Percentiles rank a stretch among this genome's conserved stretches.
These are phyloP conservation scores for Sparidentex hasta DNA, from an alignment of 2,797 vertebrate species.

Conservation along the genomic window DNA sequence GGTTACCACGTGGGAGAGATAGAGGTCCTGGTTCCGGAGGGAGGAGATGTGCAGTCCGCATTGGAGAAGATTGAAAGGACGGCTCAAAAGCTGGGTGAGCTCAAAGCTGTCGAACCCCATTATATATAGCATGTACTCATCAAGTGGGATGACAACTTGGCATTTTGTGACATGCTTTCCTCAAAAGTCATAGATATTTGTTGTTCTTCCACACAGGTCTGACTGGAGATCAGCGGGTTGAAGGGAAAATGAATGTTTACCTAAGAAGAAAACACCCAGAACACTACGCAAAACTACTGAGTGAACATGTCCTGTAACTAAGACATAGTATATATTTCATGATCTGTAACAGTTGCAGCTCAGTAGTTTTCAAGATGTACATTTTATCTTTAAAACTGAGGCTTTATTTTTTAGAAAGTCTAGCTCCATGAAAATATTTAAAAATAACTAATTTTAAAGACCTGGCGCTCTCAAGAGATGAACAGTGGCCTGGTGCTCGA, in stretches of 20 bases:
- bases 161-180: background rate
- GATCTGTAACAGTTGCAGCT: background rate
- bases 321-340: background rate
- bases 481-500: background rate
- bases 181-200: background rate
- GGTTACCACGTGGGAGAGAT: slow-evolving; percentile 87
- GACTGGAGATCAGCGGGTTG: slow-evolving; percentile 71
- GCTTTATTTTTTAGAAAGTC: slow-evolving; percentile 1
- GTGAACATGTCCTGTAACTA: slow-evolving; percentile 74
- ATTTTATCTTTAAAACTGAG: background rate
- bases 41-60: slow-evolving; percentile 77
- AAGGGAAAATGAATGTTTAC: slow-evolving; percentile 86
- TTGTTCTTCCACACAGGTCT: slow-evolving; percentile 72
- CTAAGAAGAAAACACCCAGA: slow-evolving; percentile 81
- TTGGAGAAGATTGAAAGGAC: slow-evolving; percentile 79
- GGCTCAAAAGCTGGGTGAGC: slow-evolving; percentile 83
- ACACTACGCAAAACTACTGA: slow-evolving; percentile 81
- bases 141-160: background rate
- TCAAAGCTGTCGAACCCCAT: slow-evolving; percentile 1
- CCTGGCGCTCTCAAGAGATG: background rate
- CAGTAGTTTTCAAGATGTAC: background rate
- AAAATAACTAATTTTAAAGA: background rate
- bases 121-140: background rate
- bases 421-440: background rate
- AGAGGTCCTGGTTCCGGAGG: slow-evolving; percentile 84